Evolutionary conservation across 1,140 invertebrate species (phyloP).

Genomic region (Sinonovacula constricta): DNA sequence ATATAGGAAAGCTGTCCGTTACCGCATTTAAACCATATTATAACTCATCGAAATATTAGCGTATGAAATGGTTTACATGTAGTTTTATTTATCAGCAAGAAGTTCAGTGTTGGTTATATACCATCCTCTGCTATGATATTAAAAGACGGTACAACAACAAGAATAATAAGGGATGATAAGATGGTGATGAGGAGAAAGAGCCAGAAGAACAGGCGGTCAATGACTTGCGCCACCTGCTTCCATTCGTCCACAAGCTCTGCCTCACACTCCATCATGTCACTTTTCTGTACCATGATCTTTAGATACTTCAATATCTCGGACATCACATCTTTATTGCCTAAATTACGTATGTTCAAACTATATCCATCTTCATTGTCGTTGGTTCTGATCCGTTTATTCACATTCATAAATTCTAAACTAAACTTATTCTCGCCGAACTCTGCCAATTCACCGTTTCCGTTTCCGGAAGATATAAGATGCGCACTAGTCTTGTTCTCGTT

Average conservation of each 20-base stretch:
- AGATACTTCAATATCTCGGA: slow-evolving; percentile 62
- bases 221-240: slow-evolving; percentile 99
- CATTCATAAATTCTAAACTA: slow-evolving; percentile 42
- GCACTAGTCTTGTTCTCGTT: slow-evolving; percentile 10
- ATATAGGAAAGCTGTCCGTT: no score
- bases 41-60: no score
- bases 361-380: slow-evolving; percentile 30
- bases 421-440: slow-evolving; percentile 32
- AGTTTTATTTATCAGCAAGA: no score
- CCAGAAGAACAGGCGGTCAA: slow-evolving; percentile 97
- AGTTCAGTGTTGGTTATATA: no score
- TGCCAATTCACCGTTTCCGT: slow-evolving; percentile 5
- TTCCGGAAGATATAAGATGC: slow-evolving; percentile 30
- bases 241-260: slow-evolving; percentile 85
- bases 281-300: slow-evolving; percentile 57
- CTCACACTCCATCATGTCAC: slow-evolving; percentile 60
- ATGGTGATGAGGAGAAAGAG: slow-evolving; percentile 99
- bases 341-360: slow-evolving; percentile 19
- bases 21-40: no score
- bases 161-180: slow-evolving; percentile 93
- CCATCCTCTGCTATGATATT: slow-evolving; percentile 52
- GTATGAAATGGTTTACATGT: no score
- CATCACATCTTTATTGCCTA: slow-evolving; percentile 48
- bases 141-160: slow-evolving; percentile 94
- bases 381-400: slow-evolving; percentile 33